Evolutionary conservation across 2,888 invertebrate species (phyloP), one percentile per base, ranked within the genome.

Genomic region (Kryphioiulus occultus): DNA sequence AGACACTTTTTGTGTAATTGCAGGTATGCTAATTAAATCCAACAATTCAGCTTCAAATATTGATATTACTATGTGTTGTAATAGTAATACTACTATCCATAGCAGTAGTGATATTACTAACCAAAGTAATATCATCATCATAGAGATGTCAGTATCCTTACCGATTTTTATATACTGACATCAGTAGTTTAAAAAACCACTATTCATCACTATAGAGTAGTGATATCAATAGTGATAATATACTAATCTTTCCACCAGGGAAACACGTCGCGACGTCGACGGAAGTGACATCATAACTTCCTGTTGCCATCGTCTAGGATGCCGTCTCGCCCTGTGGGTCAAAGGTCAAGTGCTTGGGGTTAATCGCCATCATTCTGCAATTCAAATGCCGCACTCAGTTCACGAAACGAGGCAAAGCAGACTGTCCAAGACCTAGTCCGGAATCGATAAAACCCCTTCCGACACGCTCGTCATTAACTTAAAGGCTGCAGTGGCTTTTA

Each of bases 381-480:
- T 68, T 22, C 68, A 68, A 68, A 68, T 68, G 26, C 10, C 68
- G 26, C 5, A n/a, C 68, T 4, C 22, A n/a, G 7, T 26, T 26
- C 12, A 10, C n/a, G n/a, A 22, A n/a, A 10, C 22, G 12, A 12
- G 26, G 68, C 26, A 22, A 15, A 68, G 26, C 68, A 22, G 68
- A 68, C 7, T 22, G 4, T 22, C 22, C 9, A 68, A 68, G 68
- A 68, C 68, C 26, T 1, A 22, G 68, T 68, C 22, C 26, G 0
- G 1, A 12, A 68, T 68, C 68, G 68, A 68, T 68, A 68, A 68
- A 68, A 68, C 59, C 68, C 9, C 68, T 68, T 68, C 68, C 22
- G 68, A 68, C 68, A 68, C 68, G 22, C 26, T 68, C 68, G 68
- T 68, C 68, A 68, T 68, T 68, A 68, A 68, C 68, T 68, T 68